These are phyloP conservation scores for Nephila pilipes DNA, from an alignment of 1,140 invertebrate genomes.

Conservation along the genomic window DNA sequence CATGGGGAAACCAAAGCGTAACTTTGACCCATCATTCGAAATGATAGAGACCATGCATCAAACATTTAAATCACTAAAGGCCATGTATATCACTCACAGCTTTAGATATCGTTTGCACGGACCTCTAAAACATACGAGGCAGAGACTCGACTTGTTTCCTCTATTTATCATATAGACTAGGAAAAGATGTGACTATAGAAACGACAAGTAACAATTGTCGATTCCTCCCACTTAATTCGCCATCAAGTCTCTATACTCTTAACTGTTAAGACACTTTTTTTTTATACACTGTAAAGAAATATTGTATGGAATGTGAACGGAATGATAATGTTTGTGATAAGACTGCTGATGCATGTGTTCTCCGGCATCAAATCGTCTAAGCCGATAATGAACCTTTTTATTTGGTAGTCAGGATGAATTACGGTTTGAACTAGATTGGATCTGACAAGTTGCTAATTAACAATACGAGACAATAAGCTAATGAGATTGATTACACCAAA, in stretches of 20 bases:
- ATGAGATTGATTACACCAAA: neutral
- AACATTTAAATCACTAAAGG: slow-evolving; percentile 57
- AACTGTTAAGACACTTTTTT: slow-evolving; percentile 15
- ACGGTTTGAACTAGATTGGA: neutral
- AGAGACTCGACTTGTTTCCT: slow-evolving; percentile 52
- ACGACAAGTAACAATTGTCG: neutral
- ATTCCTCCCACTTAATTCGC: slow-evolving; percentile 48
- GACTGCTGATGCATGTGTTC: slow-evolving; percentile 16
- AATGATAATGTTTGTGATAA: slow-evolving; percentile 45
- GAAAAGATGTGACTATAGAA: slow-evolving; percentile 51
- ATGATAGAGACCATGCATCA: slow-evolving; percentile 1
- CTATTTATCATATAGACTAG: slow-evolving; percentile 71
- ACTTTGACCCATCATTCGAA: slow-evolving; percentile 10
- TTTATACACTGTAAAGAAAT: slow-evolving; percentile 22
- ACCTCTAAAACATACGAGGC: slow-evolving; percentile 20
- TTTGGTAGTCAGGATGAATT: neutral
- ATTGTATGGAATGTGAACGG: slow-evolving; percentile 4
- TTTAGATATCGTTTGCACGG: slow-evolving; percentile 72
- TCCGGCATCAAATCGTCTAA: neutral
- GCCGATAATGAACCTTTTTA: neutral
- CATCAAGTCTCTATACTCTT: slow-evolving; percentile 47
- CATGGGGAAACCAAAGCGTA: slow-evolving; percentile 78
- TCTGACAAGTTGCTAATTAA: neutral
- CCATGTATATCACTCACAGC: slow-evolving; percentile 71
- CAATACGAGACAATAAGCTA: neutral